Conservation (phyloP, 2,888 invertebrate genomes). For the Papilio elwesi region DNA sequence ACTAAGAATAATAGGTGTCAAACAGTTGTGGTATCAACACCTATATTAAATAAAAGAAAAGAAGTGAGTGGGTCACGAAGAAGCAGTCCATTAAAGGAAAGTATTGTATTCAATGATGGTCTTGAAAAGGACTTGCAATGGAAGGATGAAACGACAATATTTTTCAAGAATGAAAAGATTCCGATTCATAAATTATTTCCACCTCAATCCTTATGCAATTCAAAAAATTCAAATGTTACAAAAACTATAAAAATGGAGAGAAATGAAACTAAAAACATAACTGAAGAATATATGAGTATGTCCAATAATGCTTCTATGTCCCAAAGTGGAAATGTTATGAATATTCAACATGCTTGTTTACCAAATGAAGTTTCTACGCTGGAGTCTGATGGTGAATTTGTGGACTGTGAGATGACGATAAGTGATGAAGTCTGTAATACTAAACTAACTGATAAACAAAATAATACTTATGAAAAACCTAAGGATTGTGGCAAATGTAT, state of each 20-base stretch:
- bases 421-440: constrained; percentile 54
- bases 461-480: constrained; percentile 40
- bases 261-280: constrained; percentile 53
- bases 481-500: background rate
- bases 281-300: constrained; percentile 73
- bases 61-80: constrained; percentile 59
- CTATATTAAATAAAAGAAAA: constrained; percentile 59
- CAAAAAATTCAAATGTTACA: constrained; percentile 34
- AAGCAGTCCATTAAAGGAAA: constrained; percentile 71
- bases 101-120: constrained; percentile 73
- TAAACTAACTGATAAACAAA: constrained; percentile 28
- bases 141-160: constrained; percentile 75
- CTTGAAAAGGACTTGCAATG: constrained; percentile 74
- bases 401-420: constrained; percentile 76
- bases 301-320: constrained; percentile 64
- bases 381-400: constrained; percentile 75
- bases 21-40: constrained; percentile 64
- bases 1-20: constrained; percentile 37
- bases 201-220: constrained; percentile 44
- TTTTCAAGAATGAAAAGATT: constrained; percentile 72
- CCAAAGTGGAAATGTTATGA: constrained; percentile 54
- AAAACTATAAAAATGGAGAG: constrained; percentile 37
- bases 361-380: constrained; percentile 46
- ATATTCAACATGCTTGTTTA: constrained; percentile 37
- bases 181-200: constrained; percentile 71